These are phyloP conservation scores for Ceratosolen solmsi DNA, from an alignment of 1,140 invertebrate species.

Conservation along the genomic window DNA sequence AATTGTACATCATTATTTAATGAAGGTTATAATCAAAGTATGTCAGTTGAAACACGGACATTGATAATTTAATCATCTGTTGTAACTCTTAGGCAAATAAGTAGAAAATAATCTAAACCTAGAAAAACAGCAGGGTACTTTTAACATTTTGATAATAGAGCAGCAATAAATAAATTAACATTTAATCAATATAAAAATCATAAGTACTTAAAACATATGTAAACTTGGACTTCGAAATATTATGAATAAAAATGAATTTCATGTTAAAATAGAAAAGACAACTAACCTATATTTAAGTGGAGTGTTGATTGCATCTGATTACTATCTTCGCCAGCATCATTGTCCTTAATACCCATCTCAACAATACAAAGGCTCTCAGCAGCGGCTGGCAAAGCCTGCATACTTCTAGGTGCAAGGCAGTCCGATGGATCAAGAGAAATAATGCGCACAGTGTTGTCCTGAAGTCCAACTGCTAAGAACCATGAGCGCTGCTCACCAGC, in stretches of 20 bases:
- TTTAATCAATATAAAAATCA: too few relatives aligned
- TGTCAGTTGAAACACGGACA: slow-evolving; percentile 50
- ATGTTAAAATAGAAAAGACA: too few relatives aligned
- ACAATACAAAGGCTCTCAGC: slow-evolving; percentile 98
- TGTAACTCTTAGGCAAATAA: too few relatives aligned
- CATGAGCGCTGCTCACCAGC: slow-evolving; percentile 95
- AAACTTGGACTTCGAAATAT: too few relatives aligned
- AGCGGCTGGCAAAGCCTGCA: slow-evolving; percentile 97
- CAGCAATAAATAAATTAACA: too few relatives aligned
- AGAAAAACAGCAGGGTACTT: neutral
- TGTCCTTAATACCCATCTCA: slow-evolving; percentile 83
- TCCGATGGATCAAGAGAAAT: slow-evolving; percentile 97
- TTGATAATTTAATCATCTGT: slow-evolving; percentile 45
- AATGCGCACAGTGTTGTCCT: slow-evolving; percentile 97
- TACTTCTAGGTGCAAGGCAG: slow-evolving; percentile 93
- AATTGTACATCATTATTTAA: slow-evolving; percentile 33
- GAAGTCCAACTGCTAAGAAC: slow-evolving; percentile 96
- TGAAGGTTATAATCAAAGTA: slow-evolving; percentile 44
- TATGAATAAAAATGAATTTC: too few relatives aligned
- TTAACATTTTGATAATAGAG: neutral
- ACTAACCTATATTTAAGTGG: slow-evolving; percentile 94
- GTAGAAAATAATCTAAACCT: too few relatives aligned
- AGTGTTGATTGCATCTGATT: slow-evolving; percentile 80
- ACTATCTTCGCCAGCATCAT: slow-evolving; percentile 75
- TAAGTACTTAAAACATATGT: too few relatives aligned